Evolutionary conservation across 2,888 invertebrate genomes (phyloP), one percentile per base, ranked within the genome.

Genomic region (Acanthosoma haemorrhoidale): DNA sequence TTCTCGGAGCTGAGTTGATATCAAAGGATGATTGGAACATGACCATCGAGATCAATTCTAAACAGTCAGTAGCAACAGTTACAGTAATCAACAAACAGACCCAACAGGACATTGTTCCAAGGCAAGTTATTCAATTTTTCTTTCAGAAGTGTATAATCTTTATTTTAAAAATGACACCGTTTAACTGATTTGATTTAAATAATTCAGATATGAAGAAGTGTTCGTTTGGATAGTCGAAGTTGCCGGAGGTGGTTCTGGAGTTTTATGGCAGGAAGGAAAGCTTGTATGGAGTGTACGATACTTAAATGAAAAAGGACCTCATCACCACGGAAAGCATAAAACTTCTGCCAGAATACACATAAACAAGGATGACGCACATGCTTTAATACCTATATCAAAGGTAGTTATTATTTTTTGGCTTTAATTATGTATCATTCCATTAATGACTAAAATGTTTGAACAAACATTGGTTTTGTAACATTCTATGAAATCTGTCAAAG

Each of bases 181-280:
- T 36, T 25, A 31, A 11, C 0, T 58, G 25, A 16, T 58, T 58
- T 15, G 6, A 3, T 32, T 59, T 8, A 15, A 1, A 18, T 34
- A 63, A 69, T 74, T 59, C 76, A 83, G 84, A 71, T 79, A 80
- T 64, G 89, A 92, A 78, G 95, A 96, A 81, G 88, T 96, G 68
- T 89, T 96, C 78, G 90, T 92, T 21, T 96, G 94, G 94, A 82
- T 95, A 74, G 85, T 96, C 74, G 94, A 96, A 82, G 93, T 96
- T 5, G 85, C 72, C 13, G 73, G 71, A n/a, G 72, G 72, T 16
- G 72, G 73, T 25, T 66, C 68, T 21, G 71, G 71, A 15, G 72
- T 70, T 43, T 86, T 88, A 71, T 88, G 89, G 78, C 92, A 91
- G 73, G 90, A 90, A 13, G 94, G 92, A 0, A 87, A 91, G 74